Base-by-base conservation (phyloP, 2,113 vertebrate species). In the Natator depressus region DNA sequence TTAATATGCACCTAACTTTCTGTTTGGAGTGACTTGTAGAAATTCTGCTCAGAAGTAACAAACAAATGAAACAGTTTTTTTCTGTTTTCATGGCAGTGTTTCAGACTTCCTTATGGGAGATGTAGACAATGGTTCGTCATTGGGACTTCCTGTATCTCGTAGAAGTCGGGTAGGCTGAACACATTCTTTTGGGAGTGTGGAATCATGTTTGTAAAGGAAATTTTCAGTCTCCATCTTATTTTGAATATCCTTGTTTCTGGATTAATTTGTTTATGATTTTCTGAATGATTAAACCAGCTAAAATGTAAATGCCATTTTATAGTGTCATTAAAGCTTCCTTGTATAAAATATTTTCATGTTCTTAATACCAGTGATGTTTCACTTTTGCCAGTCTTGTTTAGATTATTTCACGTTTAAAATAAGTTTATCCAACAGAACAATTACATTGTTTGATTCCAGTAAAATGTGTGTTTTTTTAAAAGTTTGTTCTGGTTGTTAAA, bases 21-120 rank as follows among this genome's bases (percentile, higher is more conserved):
- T 93, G 2, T 85, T 93, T 46, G 95, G 59, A 22, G 46, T 95
- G 80, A 46, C 35, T 87, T 83, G 50, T 86, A 95, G 62, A 90
- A 65, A 84, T 29, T n/a, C 79, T 84, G 29, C 57, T 53, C 29
- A 50, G 47, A 78, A 76, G 38, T 93, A 31, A 94, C 6, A 31
- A 55, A 82, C 81, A 49, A 94, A 90, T 88, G 79, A 96, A 93
- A 82, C 93, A 94, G 93, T 79, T 78, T 85, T 49, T 84, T 85
- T 84, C 89, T 96, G 82, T 95, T 97, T 84, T 78, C 65, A 82
- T 97, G 83, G 87, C 98, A 99, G 99, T 97, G 99, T 99, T 98
- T 99, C 99, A 98, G 99, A 99, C 98, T 99, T 99, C 99, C 99
- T 99, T 99, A 99, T 99, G 99, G 99, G 99, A 99, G 99, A 99